These are phyloP conservation scores for Rhizomys pruinosus DNA, from an alignment of 2,113 vertebrate genomes.

Conservation along the genomic window DNA sequence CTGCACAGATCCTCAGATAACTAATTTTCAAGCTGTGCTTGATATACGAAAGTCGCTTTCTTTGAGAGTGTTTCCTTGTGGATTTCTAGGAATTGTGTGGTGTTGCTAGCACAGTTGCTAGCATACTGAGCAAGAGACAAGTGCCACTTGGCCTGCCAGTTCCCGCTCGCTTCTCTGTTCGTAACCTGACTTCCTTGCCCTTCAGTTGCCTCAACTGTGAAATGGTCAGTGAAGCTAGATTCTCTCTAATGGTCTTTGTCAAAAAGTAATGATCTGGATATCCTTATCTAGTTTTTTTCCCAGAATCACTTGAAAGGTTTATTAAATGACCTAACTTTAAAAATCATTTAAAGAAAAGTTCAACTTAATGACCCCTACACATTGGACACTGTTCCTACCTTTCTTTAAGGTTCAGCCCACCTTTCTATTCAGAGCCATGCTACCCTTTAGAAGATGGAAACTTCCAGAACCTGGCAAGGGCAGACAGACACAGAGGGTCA, in stretches of 20 bases:
- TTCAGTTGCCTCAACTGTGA: not conserved
- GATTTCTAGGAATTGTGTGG: not conserved
- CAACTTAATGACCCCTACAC: not conserved
- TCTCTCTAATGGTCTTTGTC: conserved; percentile 32
- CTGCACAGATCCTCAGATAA: not conserved
- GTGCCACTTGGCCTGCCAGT: no score
- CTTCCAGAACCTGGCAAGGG: not conserved
- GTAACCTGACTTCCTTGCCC: not conserved
- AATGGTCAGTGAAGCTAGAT: conserved; percentile 8
- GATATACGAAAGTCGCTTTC: not conserved
- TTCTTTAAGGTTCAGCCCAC: not conserved
- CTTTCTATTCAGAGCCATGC: not conserved
- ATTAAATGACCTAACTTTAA: not conserved
- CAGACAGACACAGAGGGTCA: no score
- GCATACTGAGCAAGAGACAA: not conserved
- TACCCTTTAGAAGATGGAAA: not conserved
- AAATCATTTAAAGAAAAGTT: not conserved
- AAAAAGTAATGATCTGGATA: conserved; percentile 58
- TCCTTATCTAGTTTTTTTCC: conserved; percentile 32
- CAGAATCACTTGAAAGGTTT: conserved; percentile 41
- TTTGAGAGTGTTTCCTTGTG: not conserved
- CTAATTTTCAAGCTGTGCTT: conserved; percentile 4
- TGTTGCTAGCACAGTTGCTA: not conserved
- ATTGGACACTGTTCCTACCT: not conserved
- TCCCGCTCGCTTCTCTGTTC: not conserved